Base-by-base conservation (phyloP, 2,888 invertebrate genomes). In the Epinotia nisella region DNA sequence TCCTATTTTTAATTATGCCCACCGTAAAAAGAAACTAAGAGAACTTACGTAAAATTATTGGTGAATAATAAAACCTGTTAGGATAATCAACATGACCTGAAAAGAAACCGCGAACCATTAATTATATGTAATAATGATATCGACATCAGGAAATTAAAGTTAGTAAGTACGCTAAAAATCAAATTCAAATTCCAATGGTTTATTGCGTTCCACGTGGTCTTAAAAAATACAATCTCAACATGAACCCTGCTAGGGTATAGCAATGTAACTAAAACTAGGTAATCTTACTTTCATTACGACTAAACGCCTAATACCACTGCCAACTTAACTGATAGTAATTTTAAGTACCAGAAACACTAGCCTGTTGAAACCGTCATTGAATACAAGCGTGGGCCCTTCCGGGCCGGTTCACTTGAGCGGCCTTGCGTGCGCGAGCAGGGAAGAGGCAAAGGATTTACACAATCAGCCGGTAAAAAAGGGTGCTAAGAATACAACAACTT, bases 341-440 rank as follows among this genome's bases (percentile, higher is more conserved):
- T 53, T 65, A 60, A 71, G 71, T 64, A 51, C n/a, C 56, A 19
- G n/a, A n/a, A n/a, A n/a, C 56, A 62, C 56, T 49, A 24, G 56
- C 58, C 61, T n/a, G 41, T 68, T 76, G 77, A 78, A 82, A 82
- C 82, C 81, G 78, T 82, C 81, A 83, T 85, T 87, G 83, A 84
- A 83, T 87, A 80, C 78, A 82, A 82, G 77, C 81, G 81, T 78
- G 80, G 87, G 86, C 87, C 88, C 88, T 88, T 89, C 85, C 87
- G 76, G 80, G 78, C 80, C 78, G 81, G 80, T 88, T 79, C 87
- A 88, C 88, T 79, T 81, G 84, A 79, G 74, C 82, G 82, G 75
- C 79, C 81, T 83, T 81, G 81, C 82, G 24, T 82, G 21, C n/a
- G 80, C 81, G 79, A 82, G 81, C 83, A 80, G 78, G 78, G 79